These are phyloP conservation scores for Melospiza melodia DNA, from an alignment of 2,113 vertebrate species.

Conservation along the genomic window DNA sequence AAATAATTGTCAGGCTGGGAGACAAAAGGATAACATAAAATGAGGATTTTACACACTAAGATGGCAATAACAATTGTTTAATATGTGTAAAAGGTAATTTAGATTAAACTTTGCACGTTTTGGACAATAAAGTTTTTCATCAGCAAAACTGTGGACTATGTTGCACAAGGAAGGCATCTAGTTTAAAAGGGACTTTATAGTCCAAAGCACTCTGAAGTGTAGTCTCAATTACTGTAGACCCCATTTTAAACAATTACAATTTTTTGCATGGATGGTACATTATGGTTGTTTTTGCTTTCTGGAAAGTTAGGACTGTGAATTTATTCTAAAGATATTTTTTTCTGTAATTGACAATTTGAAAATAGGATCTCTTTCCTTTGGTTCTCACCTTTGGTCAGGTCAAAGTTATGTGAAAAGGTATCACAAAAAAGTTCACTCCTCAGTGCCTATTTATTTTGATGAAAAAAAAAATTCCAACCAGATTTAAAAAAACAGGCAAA, in stretches of 20 bases:
- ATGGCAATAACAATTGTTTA: constrained; percentile 66
- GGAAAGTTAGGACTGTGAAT: constrained; percentile 12
- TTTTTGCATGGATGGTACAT: constrained; percentile 52
- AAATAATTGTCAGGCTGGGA: constrained; percentile 96
- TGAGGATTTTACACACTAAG: constrained; percentile 64
- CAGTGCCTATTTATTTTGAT: not conserved
- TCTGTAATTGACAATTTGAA: not conserved
- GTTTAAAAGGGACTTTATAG: constrained; percentile 71
- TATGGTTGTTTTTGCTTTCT: constrained; percentile 18
- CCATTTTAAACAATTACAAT: constrained; percentile 68
- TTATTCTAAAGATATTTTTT: constrained; percentile 33
- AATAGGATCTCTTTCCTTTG: not conserved
- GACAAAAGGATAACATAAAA: constrained; percentile 73
- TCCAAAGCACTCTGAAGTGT: constrained; percentile 56
- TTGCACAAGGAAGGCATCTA: constrained; percentile 58
- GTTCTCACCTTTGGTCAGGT: not conserved
- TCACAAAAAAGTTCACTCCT: not conserved
- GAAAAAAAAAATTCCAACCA: not conserved
- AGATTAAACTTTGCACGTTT: constrained; percentile 75
- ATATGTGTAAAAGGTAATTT: constrained; percentile 71
- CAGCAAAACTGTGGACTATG: constrained; percentile 61
- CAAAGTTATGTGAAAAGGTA: not conserved
- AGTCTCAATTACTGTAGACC: constrained; percentile 64
- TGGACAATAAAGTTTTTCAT: constrained; percentile 76
- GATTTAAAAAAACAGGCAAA: not conserved